Conservation (phyloP, 2,888 invertebrate species). For the Eurois occulta region DNA sequence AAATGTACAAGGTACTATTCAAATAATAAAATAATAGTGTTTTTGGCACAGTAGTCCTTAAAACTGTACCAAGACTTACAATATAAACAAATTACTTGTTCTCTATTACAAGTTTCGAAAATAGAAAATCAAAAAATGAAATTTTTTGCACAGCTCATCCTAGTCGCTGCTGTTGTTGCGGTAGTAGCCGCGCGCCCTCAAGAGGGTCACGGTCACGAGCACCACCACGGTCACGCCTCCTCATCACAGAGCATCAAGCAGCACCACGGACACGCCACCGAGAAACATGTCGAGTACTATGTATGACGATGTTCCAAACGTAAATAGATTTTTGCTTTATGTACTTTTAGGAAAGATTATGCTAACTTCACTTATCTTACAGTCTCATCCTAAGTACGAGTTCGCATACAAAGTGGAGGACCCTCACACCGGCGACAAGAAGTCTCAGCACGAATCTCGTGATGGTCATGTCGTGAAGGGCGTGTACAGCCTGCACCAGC, state of each 20-base stretch:
- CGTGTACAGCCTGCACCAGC: conserved; percentile 88
- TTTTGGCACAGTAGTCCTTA: neutral
- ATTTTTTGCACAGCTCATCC: conserved; percentile 14
- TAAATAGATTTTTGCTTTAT: neutral
- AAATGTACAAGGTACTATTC: conserved; percentile 44
- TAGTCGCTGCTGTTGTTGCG: conserved; percentile 32
- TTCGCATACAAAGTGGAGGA: conserved; percentile 86
- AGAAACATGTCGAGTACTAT: conserved; percentile 53
- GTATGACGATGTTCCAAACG: neutral
- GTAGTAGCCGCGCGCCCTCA: conserved; percentile 41
- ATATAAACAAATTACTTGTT: neutral
- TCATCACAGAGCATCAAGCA: conserved; percentile 73
- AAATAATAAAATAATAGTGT: neutral
- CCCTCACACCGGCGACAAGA: conserved; percentile 85
- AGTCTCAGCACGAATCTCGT: conserved; percentile 83
- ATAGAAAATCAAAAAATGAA: neutral
- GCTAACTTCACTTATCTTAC: neutral
- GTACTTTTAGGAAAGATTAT: neutral
- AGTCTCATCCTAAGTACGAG: conserved; percentile 65
- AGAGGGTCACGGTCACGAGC: conserved; percentile 42
- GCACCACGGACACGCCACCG: conserved; percentile 43
- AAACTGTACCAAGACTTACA: neutral
- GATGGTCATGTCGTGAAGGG: conserved; percentile 90
- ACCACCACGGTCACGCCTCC: conserved; percentile 63
- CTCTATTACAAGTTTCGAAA: neutral